phyloP scores from a whole-genome alignment of 1,140 invertebrate species.

The Halesus radiatus region DNA sequence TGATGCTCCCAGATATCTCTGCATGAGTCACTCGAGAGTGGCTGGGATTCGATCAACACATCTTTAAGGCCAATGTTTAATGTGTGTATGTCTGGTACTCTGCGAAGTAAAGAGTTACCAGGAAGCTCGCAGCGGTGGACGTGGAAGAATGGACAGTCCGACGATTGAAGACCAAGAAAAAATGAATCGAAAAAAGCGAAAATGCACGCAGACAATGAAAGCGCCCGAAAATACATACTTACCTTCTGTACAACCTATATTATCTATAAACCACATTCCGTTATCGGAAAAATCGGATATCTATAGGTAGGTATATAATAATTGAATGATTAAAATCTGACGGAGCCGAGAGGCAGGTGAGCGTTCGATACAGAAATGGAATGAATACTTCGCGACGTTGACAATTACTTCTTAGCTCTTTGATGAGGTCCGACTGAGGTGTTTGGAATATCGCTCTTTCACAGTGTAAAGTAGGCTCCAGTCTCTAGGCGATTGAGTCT shows the following conservation, averaged over 20 bases:
- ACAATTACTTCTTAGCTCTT: slow-evolving; percentile 18
- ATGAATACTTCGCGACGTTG: slow-evolving; percentile 27
- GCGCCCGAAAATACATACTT: slow-evolving; percentile 21
- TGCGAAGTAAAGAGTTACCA: too few species aligned
- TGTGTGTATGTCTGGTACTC: not conserved
- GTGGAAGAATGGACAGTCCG: not conserved
- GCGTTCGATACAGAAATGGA: slow-evolving; percentile 6
- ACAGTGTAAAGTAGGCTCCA: not conserved
- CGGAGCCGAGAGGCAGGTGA: slow-evolving; percentile 33
- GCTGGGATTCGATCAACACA: not conserved
- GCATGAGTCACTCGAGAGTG: not conserved
- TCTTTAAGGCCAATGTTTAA: not conserved
- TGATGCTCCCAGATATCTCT: not conserved
- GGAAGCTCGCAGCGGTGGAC: not conserved
- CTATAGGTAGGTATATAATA: slow-evolving; percentile 42
- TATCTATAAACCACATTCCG: slow-evolving; percentile 51
- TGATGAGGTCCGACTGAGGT: slow-evolving; percentile 35
- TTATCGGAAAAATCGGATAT: slow-evolving; percentile 51
- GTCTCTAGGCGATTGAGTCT: slow-evolving; percentile 21
- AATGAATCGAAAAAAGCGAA: slow-evolving; percentile 15
- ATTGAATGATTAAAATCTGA: slow-evolving; percentile 48
- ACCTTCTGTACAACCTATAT: not conserved
- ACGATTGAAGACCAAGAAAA: slow-evolving; percentile 10
- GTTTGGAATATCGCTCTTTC: slow-evolving; percentile 13
- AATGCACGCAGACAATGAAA: slow-evolving; percentile 28